Evolutionary conservation across 2,797 vertebrate species (phyloP).

Genomic region (Leptodactylus fallax): DNA sequence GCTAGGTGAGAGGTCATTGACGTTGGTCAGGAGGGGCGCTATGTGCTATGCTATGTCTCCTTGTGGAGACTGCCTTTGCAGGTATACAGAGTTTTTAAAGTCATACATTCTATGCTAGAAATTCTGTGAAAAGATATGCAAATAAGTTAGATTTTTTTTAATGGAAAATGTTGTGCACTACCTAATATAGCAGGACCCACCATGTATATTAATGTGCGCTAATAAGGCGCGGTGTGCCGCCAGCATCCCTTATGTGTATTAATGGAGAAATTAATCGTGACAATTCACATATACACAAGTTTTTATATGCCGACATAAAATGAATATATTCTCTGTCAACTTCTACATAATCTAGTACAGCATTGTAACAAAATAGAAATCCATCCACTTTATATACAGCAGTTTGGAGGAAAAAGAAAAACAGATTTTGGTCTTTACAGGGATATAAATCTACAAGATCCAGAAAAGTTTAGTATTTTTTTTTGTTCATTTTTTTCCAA

Average conservation of each 20-base stretch:
- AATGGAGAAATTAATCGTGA: not conserved
- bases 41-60: too few species aligned
- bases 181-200: too few species aligned
- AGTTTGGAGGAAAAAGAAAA: constrained; percentile 55
- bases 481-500: not conserved
- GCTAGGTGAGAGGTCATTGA: too few species aligned
- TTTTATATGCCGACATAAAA: constrained; percentile 36
- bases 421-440: constrained; percentile 37
- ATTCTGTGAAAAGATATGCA: too few species aligned
- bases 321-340: constrained; percentile 62
- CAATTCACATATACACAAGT: not conserved
- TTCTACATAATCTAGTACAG: constrained; percentile 49
- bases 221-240: not conserved
- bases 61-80: too few species aligned
- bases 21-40: too few species aligned
- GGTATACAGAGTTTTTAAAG: too few species aligned
- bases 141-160: too few species aligned
- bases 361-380: constrained; percentile 68
- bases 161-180: too few species aligned
- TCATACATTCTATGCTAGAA: too few species aligned
- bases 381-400: constrained; percentile 67
- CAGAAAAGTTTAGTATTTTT: not conserved
- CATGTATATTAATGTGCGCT: too few species aligned
- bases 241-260: too few species aligned
- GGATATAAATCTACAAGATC: constrained; percentile 32